Evolutionary conservation across 2,797 vertebrate species (phyloP).

Genomic region (Squalus acanthias): DNA sequence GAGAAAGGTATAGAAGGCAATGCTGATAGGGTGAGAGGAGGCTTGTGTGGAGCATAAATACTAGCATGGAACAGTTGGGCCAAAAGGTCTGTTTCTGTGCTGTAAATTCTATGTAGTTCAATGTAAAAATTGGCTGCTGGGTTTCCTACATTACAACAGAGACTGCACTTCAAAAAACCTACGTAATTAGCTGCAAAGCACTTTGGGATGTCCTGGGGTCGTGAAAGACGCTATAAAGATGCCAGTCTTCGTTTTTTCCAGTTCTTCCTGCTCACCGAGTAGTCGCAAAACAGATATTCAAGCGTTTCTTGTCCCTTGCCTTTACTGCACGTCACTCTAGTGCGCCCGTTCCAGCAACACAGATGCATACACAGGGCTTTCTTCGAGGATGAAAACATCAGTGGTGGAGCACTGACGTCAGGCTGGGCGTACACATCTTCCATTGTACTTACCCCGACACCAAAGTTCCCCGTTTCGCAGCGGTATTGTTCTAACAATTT

Average conservation of each 20-base stretch:
- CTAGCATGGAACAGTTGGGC: background rate
- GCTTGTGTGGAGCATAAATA: background rate
- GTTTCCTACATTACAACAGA: background rate
- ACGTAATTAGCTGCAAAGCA: background rate
- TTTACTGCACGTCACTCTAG: background rate
- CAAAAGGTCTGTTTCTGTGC: background rate
- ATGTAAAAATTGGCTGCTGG: background rate
- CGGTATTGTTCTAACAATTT: background rate
- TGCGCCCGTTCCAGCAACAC: background rate
- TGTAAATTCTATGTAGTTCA: background rate
- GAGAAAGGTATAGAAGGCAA: background rate
- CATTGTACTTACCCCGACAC: slow-evolving; percentile 20
- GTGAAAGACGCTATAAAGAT: background rate
- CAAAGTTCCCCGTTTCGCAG: background rate
- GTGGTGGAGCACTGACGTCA: background rate
- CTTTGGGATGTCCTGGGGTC: background rate
- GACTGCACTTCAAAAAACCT: background rate
- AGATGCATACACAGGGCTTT: background rate
- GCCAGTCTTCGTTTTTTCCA: background rate
- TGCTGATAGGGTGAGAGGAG: background rate
- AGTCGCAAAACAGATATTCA: background rate
- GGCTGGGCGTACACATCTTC: background rate
- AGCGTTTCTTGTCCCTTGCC: background rate
- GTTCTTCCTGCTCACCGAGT: no score
- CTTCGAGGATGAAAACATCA: background rate